phyloP scores from a whole-genome alignment of 1,140 invertebrate species.

The Diploscapter pachys region DNA sequence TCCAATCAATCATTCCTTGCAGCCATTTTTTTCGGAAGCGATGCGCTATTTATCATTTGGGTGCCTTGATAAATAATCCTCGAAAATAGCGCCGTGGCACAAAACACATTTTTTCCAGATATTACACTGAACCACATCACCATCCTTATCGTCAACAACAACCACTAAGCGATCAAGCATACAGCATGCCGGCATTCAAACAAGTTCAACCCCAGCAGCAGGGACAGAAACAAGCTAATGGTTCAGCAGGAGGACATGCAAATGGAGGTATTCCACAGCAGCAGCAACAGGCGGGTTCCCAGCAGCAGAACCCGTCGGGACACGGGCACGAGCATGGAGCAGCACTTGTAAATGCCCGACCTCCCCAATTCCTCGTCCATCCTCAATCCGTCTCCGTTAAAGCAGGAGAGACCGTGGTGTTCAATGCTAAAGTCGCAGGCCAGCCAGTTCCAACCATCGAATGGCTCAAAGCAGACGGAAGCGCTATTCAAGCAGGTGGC shows the following conservation, averaged over 20 bases:
- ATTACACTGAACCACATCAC: slow-evolving; percentile 21
- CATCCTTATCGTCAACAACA: too few relatives aligned
- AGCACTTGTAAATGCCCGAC: slow-evolving; percentile 47
- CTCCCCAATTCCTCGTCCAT: slow-evolving; percentile 50
- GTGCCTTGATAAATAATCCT: too few relatives aligned
- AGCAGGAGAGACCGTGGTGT: slow-evolving; percentile 47
- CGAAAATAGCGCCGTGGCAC: too few relatives aligned
- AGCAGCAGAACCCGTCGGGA: slow-evolving; percentile 29
- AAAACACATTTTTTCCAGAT: background rate
- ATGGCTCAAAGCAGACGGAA: slow-evolving; percentile 42
- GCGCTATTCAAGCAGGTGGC: slow-evolving; percentile 27
- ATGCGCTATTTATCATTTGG: too few relatives aligned
- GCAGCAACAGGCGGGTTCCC: slow-evolving; percentile 38
- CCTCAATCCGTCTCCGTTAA: slow-evolving; percentile 46
- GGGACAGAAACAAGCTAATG: slow-evolving; percentile 17
- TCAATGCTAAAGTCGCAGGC: slow-evolving; percentile 46
- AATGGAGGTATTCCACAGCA: slow-evolving; percentile 24
- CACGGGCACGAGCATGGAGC: slow-evolving; percentile 33
- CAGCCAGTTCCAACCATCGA: slow-evolving; percentile 38
- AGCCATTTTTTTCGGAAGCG: too few relatives aligned
- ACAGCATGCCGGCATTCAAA: slow-evolving; percentile 12
- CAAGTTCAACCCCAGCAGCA: slow-evolving; percentile 28
- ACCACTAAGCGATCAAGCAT: too few relatives aligned
- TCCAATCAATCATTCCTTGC: too few relatives aligned
- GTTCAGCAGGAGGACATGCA: slow-evolving; percentile 3